These are phyloP conservation scores for Meiosimyza platycephala DNA, from an alignment of 2,888 invertebrate species.

Conservation along the genomic window DNA sequence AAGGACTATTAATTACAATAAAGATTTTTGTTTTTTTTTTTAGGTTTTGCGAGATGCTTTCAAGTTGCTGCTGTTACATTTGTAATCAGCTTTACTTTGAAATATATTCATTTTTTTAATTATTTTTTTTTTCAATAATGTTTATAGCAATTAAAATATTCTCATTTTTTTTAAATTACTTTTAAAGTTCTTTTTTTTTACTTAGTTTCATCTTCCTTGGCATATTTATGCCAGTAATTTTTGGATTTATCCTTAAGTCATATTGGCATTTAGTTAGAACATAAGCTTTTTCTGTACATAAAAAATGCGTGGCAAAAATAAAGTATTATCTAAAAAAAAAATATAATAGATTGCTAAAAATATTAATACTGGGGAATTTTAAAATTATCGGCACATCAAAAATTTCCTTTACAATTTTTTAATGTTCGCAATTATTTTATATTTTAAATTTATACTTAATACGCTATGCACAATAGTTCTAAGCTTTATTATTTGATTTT, in stretches of 20 bases:
- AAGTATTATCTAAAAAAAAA: not conserved
- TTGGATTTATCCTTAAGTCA: conserved; percentile 33
- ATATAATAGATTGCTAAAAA: not conserved
- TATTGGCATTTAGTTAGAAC: conserved; percentile 13
- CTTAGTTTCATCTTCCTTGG: conserved; percentile 32
- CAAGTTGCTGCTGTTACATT: too few species aligned
- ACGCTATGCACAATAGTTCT: conserved; percentile 11
- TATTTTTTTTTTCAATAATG: conserved; percentile 28
- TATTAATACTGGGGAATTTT: conserved; percentile 33
- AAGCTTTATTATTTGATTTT: not conserved
- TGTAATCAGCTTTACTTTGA: conserved; percentile 7
- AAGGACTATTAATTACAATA: conserved; percentile 32
- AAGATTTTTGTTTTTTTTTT: conserved; percentile 35
- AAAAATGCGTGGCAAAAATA: too few species aligned
- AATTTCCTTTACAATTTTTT: conserved; percentile 5
- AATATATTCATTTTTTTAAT: conserved; percentile 5
- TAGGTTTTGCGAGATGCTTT: not conserved
- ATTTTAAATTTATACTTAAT: conserved; percentile 23
- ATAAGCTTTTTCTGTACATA: too few species aligned
- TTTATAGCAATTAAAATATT: conserved; percentile 32
- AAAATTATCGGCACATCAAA: conserved; percentile 37
- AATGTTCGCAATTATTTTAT: not conserved
- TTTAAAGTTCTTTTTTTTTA: too few species aligned
- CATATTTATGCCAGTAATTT: conserved; percentile 44
- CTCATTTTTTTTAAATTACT: not conserved